A percentile compares a stretch with the other conserved stretches of the same genome.
Evolutionary conservation across 2,888 invertebrate genomes (phyloP).

Genomic region (Acrobasis consociella): DNA sequence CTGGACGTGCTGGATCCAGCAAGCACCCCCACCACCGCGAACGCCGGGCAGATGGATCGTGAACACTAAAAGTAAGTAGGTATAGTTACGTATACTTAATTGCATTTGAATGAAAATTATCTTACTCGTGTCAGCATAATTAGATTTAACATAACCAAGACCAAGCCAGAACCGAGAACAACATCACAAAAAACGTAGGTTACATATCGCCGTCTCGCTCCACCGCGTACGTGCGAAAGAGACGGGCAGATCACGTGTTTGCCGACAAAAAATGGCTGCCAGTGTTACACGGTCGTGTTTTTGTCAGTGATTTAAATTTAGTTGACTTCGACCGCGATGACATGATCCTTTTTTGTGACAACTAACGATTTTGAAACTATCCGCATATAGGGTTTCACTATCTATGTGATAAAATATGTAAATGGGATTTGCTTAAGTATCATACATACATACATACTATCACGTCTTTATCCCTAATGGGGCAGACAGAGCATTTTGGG

Average conservation of each 20-base stretch:
- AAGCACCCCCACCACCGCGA: too few relatives aligned
- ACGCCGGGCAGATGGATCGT: too few relatives aligned
- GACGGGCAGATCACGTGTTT: constrained; percentile 16
- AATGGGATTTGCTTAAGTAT: too few relatives aligned
- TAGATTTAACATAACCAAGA: constrained; percentile 13
- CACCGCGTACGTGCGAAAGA: background rate
- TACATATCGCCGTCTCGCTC: background rate
- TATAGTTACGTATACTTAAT: too few relatives aligned
- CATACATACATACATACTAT: too few relatives aligned
- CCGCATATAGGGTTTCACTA: too few relatives aligned
- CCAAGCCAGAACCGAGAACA: constrained; percentile 2
- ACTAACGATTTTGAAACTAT: too few relatives aligned
- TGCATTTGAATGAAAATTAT: background rate
- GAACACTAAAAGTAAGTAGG: too few relatives aligned
- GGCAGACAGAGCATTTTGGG: too few relatives aligned
- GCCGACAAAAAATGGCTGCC: constrained; percentile 18
- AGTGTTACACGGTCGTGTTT: constrained; percentile 16
- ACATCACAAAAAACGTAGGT: constrained; percentile 10
- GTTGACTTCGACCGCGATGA: constrained; percentile 4
- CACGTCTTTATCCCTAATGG: too few relatives aligned
- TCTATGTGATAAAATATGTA: too few relatives aligned
- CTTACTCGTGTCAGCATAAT: background rate
- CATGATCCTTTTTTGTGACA: constrained; percentile 4
- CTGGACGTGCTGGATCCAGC: too few relatives aligned
- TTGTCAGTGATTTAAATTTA: constrained; percentile 9